Base-by-base conservation (phyloP, 2,113 vertebrate genomes). In the Bambusicola thoracicus region DNA sequence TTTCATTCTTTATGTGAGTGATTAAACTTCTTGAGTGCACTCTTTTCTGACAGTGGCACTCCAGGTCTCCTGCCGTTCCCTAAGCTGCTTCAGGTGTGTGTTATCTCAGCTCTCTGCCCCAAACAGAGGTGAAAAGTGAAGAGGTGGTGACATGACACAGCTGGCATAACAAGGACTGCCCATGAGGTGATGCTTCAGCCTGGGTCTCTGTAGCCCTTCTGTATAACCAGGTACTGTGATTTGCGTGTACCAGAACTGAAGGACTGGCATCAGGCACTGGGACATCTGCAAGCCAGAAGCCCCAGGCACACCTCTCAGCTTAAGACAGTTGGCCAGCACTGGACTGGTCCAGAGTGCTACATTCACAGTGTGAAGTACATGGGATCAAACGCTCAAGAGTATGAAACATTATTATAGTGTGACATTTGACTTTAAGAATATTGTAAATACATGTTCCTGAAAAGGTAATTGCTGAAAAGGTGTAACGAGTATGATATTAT, bases 381-480 rank as follows among this genome's bases (percentile, higher is more conserved):
- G 49, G 68, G 69, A 75, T 72, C 65, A 86, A 90, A 90, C 14
- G 32, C 51, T 70, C 11, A 13, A 7, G 36, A 30, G 30, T 8
- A 68, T 36, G 62, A 80, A 77, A 87, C 55, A 22, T 10, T 38
- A 92, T 77, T 82, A 59, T 13, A 58, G 34, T n/a, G 63, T 78
- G 77, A 81, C 72, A 91, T 92, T 93, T 94, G 58, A 70, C 88
- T 78, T 72, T 25, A 87, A 72, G 83, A 75, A 81, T 59, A 76
- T 40, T 66, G 62, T 81, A 95, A 96, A 93, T 93, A 87, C 61
- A 34, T 14, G 38, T n/a, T 94, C 63, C 38, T 87, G 56, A 77
- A 82, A 75, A 63, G 32, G 74, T 88, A 88, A 94, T 81, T 72
- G 82, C 46, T 85, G 43, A 80, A 89, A 94, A 51, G 51, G 55